Conservation (phyloP, 2,888 invertebrate genomes). For the Disparrhopalites patrizii region DNA sequence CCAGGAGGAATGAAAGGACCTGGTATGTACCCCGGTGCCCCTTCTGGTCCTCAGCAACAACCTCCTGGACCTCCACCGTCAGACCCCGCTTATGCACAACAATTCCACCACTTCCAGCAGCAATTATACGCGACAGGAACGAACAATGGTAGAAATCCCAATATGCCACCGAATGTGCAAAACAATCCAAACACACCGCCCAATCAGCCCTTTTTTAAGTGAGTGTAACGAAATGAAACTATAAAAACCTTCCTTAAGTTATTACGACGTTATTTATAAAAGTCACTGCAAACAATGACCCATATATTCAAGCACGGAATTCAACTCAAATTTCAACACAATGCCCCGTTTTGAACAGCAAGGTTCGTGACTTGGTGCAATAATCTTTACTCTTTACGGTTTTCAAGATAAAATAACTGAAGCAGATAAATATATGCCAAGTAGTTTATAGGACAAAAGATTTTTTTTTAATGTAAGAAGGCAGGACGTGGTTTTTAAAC, state of each 20-base stretch:
- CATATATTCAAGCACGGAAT: background rate
- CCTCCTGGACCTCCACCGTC: constrained; percentile 75
- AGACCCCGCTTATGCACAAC: constrained; percentile 89
- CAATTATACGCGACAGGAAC: constrained; percentile 86
- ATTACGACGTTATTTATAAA: too few species aligned
- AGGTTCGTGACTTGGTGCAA: constrained; percentile 49
- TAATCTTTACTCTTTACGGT: too few species aligned
- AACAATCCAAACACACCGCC: constrained; percentile 48
- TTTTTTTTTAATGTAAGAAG: background rate
- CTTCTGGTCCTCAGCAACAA: constrained; percentile 74
- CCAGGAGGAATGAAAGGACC: constrained; percentile 47
- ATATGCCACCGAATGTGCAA: constrained; percentile 49
- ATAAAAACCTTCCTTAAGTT: background rate
- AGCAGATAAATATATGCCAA: too few species aligned
- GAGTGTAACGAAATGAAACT: constrained; percentile 12
- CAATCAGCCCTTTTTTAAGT: constrained; percentile 48
- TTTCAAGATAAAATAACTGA: too few species aligned
- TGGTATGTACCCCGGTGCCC: constrained; percentile 58
- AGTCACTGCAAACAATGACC: background rate
- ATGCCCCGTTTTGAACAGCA: constrained; percentile 28
- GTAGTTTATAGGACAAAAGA: too few species aligned
- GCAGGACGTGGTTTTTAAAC: background rate
- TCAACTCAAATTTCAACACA: too few species aligned
- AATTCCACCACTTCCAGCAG: constrained; percentile 93
- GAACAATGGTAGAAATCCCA: constrained; percentile 57